These are phyloP conservation scores for Lycopodina hypogea DNA, from an alignment of 37 sponge, comb jelly and placozoan species.

Conservation along the genomic window DNA sequence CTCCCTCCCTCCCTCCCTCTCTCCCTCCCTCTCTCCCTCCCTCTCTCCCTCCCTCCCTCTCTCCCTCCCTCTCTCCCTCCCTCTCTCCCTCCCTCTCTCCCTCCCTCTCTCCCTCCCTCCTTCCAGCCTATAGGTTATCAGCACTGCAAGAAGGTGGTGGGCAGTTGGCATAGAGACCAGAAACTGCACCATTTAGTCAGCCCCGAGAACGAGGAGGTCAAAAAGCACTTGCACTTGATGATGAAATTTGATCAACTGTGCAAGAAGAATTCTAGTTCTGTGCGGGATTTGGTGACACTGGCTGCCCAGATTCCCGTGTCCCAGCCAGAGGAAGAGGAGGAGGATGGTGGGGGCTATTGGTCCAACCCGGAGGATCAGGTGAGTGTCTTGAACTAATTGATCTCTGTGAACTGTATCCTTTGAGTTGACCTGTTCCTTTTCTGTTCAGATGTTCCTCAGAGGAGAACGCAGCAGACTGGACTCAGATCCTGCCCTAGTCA, in stretches of 20 bases:
- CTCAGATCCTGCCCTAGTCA: not conserved
- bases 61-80: too few species aligned
- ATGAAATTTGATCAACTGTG: conserved; percentile 21
- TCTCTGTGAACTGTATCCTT: not conserved
- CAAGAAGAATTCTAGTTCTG: conserved; percentile 18
- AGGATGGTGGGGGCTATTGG: conserved; percentile 42
- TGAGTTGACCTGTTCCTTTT: too few species aligned
- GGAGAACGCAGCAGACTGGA: too few species aligned
- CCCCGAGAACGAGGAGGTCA: not conserved
- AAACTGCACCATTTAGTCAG: conserved; percentile 44
- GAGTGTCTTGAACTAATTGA: not conserved
- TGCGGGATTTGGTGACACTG: conserved; percentile 46
- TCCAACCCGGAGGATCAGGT: conserved; percentile 61
- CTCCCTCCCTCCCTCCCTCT: too few species aligned
- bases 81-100: too few species aligned
- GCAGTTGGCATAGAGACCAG: conserved; percentile 61
- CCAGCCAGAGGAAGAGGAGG: not conserved
- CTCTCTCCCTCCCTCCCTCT: too few species aligned
- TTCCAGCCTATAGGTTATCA: conserved; percentile 62
- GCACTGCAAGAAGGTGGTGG: conserved; percentile 51
- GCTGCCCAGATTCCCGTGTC: conserved; percentile 33
- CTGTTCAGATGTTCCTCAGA: too few species aligned
- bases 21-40: too few species aligned
- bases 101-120: too few species aligned
- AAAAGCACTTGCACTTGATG: conserved; percentile 3